Evolutionary conservation across 2,797 vertebrate genomes (phyloP).

Genomic region (Distichodus sexfasciatus): DNA sequence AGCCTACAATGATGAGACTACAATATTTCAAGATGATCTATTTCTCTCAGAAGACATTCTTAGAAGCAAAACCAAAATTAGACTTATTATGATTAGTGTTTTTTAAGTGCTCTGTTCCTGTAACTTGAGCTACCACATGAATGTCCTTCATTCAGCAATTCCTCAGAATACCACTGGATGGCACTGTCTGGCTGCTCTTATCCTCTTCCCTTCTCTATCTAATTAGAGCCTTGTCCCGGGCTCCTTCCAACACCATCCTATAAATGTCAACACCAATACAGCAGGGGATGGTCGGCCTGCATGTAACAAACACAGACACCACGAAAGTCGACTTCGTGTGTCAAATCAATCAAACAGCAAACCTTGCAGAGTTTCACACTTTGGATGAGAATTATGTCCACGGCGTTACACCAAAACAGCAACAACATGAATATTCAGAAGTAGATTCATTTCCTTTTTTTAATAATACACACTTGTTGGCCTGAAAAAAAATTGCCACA

Average conservation of each 20-base stretch:
- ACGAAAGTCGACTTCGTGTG: constrained; percentile 89
- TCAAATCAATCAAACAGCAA: constrained; percentile 90
- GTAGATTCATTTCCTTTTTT: constrained; percentile 8
- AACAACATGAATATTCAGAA: constrained; percentile 9
- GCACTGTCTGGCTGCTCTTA: constrained; percentile 73
- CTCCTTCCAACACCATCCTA: constrained; percentile 93
- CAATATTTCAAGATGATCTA: not conserved
- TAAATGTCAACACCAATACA: constrained; percentile 97
- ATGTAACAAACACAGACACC: constrained; percentile 95
- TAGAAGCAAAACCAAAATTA: no score
- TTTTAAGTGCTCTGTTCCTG: not conserved
- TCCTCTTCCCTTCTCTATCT: constrained; percentile 46
- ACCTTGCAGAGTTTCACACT: constrained; percentile 74
- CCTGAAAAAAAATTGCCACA: constrained; percentile 7
- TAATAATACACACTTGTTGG: not conserved
- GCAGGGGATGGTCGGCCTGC: constrained; percentile 90
- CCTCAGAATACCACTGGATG: constrained; percentile 67
- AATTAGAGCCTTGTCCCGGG: constrained; percentile 73
- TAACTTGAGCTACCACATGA: not conserved
- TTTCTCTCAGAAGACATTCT: no score
- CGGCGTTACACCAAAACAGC: constrained; percentile 28
- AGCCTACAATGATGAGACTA: not conserved
- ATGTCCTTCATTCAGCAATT: constrained; percentile 35
- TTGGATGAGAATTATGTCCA: constrained; percentile 66
- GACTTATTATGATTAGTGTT: no score